These are phyloP conservation scores for Coelopa pilipes DNA, from an alignment of 2,888 invertebrate species.

Conservation along the genomic window DNA sequence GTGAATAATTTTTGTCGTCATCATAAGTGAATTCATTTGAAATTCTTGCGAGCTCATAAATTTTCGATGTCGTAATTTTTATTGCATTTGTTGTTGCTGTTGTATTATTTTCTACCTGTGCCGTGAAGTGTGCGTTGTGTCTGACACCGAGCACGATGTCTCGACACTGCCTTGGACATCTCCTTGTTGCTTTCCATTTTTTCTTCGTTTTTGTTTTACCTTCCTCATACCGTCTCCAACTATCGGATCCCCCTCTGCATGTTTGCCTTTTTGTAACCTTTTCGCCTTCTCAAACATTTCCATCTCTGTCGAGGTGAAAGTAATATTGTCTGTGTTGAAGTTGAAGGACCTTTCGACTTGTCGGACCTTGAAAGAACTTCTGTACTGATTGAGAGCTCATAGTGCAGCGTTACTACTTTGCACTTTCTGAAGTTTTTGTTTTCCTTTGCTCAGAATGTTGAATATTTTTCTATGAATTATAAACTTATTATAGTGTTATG, in stretches of 20 bases:
- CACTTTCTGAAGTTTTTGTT: too few relatives aligned
- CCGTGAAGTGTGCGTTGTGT: not conserved
- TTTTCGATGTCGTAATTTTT: conserved; percentile 36
- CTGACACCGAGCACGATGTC: not conserved
- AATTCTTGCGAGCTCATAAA: conserved; percentile 59
- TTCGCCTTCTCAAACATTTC: not conserved
- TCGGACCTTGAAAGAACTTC: not conserved
- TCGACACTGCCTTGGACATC: not conserved
- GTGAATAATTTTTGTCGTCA: conserved; percentile 40
- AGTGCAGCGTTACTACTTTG: not conserved
- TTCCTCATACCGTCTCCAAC: too few relatives aligned
- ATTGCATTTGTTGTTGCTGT: too few relatives aligned
- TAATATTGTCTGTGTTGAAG: not conserved
- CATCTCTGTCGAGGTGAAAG: not conserved
- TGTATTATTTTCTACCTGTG: not conserved
- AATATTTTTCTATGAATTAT: too few relatives aligned
- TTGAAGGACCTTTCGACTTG: not conserved
- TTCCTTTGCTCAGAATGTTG: too few relatives aligned
- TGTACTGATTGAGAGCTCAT: not conserved
- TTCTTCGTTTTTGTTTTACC: too few relatives aligned
- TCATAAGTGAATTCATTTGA: conserved; percentile 51
- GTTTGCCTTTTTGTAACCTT: not conserved
- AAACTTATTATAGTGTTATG: too few relatives aligned
- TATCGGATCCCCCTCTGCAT: not conserved
- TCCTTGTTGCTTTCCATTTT: not conserved